Conservation (phyloP, 2,113 vertebrate species). For the Rhagologus leucostigma region DNA sequence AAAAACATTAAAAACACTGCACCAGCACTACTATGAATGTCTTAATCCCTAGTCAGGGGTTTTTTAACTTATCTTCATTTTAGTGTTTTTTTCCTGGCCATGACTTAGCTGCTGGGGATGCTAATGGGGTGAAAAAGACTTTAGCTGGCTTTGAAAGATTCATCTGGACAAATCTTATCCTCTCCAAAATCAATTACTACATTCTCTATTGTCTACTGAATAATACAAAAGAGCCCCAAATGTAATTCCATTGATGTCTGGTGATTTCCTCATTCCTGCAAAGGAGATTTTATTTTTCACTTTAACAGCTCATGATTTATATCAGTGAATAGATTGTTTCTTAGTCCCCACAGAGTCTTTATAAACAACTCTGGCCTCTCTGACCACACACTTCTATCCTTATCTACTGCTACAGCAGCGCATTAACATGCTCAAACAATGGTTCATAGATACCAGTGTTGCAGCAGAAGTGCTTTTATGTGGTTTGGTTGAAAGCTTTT, state of each 20-base stretch:
- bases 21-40: neutral
- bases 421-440: neutral
- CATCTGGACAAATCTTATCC: slow-evolving; percentile 1
- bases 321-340: slow-evolving; percentile 1
- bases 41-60: accelerated
- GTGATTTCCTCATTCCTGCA: slow-evolving; percentile 1
- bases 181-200: slow-evolving; percentile 8
- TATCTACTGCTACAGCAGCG: slow-evolving; percentile 7
- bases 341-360: neutral
- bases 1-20: neutral
- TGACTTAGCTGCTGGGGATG: neutral
- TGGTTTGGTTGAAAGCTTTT: slow-evolving; percentile 15
- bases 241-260: neutral
- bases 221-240: slow-evolving; percentile 1
- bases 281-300: neutral
- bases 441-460: neutral
- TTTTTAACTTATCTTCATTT: neutral
- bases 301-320: slow-evolving; percentile 21
- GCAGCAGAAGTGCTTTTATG: neutral
- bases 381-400: neutral
- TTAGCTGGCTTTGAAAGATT: neutral
- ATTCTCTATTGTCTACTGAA: neutral
- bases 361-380: neutral
- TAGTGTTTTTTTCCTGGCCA: neutral
- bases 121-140: neutral